These are phyloP conservation scores for Rapana venosa DNA, from an alignment of 2,888 invertebrate genomes.

Conservation along the genomic window DNA sequence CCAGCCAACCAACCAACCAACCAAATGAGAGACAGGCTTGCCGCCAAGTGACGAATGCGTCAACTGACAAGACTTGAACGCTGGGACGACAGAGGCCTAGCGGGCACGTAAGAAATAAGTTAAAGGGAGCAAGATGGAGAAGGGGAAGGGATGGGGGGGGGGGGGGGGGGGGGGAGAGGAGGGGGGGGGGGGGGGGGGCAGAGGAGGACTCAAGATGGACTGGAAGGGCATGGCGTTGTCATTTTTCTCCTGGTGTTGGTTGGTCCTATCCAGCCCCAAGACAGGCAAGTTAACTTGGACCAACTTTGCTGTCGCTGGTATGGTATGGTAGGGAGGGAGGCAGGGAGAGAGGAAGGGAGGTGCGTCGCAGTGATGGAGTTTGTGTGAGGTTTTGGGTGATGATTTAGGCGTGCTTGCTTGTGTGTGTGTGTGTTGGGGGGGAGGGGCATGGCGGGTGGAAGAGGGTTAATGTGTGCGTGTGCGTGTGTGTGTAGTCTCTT, in stretches of 20 bases:
- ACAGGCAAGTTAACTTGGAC: not conserved
- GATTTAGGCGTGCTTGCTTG: too few species aligned
- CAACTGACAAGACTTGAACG: constrained; percentile 21
- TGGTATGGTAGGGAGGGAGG: not conserved
- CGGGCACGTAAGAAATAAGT: not conserved
- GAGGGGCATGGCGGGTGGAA: too few species aligned
- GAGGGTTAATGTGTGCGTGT: not conserved
- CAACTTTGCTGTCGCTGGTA: not conserved
- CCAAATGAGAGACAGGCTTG: not conserved
- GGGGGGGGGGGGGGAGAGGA: too few species aligned
- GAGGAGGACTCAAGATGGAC: not conserved
- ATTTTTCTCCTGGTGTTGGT: not conserved
- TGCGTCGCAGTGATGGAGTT: not conserved
- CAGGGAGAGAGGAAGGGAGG: not conserved
- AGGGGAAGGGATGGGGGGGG: too few species aligned
- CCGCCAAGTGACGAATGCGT: constrained; percentile 27
- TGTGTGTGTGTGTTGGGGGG: too few species aligned
- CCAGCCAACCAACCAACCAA: not conserved
- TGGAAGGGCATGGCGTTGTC: not conserved
- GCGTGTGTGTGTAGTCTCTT: constrained; percentile 3
- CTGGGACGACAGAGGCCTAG: constrained; percentile 1
- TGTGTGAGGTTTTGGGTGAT: too few species aligned
- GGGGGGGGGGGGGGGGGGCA: not conserved
- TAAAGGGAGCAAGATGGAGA: not conserved
- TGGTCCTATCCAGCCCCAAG: not conserved